Evolutionary conservation across 64 coral and sea anemone genomes (phyloP), one percentile per base, ranked within the genome.

Genomic region (Porites lutea): DNA sequence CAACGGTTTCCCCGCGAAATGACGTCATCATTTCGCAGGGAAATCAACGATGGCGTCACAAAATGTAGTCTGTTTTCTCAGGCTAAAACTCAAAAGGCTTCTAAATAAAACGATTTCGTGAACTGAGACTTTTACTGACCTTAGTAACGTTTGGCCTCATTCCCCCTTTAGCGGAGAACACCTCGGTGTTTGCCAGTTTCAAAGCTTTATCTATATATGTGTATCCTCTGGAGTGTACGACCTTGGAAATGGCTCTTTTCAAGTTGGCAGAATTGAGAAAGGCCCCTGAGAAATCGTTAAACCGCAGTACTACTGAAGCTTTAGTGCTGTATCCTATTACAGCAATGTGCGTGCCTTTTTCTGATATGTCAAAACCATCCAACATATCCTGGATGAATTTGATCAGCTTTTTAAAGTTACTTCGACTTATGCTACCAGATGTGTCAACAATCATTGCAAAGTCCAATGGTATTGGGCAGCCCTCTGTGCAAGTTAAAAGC

Each of bases 391-490:
- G 66, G 1, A 79, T 60, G 14, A 95, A 95, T 0, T 44, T 6
- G 14, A 14, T 52, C 6, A 92, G 44, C 18, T 48, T 75, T 19
- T 2, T 2, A 54, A 86, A 95, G 15, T 89, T 59, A 18, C 48
- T 57, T 1, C 15, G 57, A 8, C 89, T 59, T 46, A 95, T 88
- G 77, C 94, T 95, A 4, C 89, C 89, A 4, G 94, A 95, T 2
- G 82, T 18, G 22, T 95, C 94, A 5, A 95, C 52, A 15, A 95
- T 52, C 54, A 92, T 45, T 8, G 82, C 94, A 88, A 95, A 68
- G 54, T 95, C 94, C 1, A 88, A 5, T 1, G 83, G 83, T 13
- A 79, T 66, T 9, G 57, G 53, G 49, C 91, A 93, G 12, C 82
- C 90, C 10, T 74, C 90, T 92, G 37, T n/a, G 14, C 50, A 70